Evolutionary conservation across 2,888 invertebrate genomes (phyloP), one percentile per base, ranked within the genome.

Genomic region (Lepidochitona cinerea): DNA sequence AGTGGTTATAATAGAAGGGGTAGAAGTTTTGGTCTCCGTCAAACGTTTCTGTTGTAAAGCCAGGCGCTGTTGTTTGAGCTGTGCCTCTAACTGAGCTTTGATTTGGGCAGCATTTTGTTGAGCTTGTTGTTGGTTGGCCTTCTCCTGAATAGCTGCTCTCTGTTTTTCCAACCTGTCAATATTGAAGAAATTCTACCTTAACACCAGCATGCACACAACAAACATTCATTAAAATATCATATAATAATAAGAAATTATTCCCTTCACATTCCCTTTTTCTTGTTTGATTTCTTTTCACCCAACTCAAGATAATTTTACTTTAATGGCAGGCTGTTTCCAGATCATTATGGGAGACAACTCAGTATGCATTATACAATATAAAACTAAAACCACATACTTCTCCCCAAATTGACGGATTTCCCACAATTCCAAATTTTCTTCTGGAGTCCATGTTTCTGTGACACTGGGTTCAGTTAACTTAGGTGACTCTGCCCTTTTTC

Each of bases 401-500:
- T 89, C 90, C 54, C 87, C 88, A 82, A 90, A 90, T 79, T 86
- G 83, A 78, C 87, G 96, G 75, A 98, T 97, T 92, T 98, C 98
- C 98, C 98, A 98, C 52, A 99, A 91, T 88, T 98, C 98, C 64
- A 99, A 91, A 89, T 96, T 96, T 81, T 97, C 97, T 91, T 99
- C 98, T 82, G 97, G 97, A 0, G 97, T 95, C 98, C 98, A 98
- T 86, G 96, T 96, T 91, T 98, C 98, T 0, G 95, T 94, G 32
- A 98, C 96, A 92, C 97, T 96, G 0, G 98, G 98, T 89, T 97
- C 97, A 7, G 96, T 96, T 87, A 96, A 96, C 89, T 96, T 96
- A 0, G 97, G 97, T 4, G 97, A 96, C 91, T 98, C 98, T 0
- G 97, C 96, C 66, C 97, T 78, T 77, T 87, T 97, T 72, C 98